A percentile compares a stretch with the other conserved stretches of the same genome.
Evolutionary conservation across 92 coral and sea anemone species (phyloP).

Genomic region (Epizoanthus scotinus): DNA sequence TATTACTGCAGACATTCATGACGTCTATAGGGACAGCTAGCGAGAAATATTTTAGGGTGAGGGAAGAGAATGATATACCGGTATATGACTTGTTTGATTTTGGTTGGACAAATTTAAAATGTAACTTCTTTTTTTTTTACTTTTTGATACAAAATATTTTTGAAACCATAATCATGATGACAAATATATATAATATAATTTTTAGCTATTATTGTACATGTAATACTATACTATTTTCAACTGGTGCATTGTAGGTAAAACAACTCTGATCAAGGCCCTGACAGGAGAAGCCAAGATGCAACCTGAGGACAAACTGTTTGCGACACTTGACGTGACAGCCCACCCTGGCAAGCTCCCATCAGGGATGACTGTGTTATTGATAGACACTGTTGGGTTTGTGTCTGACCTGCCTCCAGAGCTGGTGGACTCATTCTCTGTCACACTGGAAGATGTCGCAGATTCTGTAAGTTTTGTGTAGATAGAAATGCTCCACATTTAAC

Average conservation of each 20-base stretch:
- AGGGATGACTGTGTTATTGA: conserved; percentile 82
- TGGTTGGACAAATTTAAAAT: too few species aligned
- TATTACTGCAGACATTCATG: too few species aligned
- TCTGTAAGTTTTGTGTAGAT: conserved; percentile 61
- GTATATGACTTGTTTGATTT: too few species aligned
- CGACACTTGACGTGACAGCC: conserved; percentile 97
- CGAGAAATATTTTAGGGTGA: too few species aligned
- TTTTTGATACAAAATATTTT: too few species aligned
- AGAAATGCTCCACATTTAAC: neutral
- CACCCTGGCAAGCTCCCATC: conserved; percentile 92
- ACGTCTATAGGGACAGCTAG: too few species aligned
- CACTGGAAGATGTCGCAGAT: conserved; percentile 85
- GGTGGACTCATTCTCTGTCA: conserved; percentile 96
- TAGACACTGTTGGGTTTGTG: conserved; percentile 95
- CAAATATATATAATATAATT: neutral
- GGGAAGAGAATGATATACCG: too few species aligned
- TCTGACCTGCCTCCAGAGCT: conserved; percentile 95
- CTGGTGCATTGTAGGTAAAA: conserved; percentile 66
- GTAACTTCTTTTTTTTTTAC: too few species aligned
- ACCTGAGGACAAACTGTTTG: conserved; percentile 94
- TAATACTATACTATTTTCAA: neutral
- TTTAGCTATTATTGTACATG: neutral
- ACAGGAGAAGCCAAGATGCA: conserved; percentile 93
- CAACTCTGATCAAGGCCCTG: conserved; percentile 89
- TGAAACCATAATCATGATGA: too few species aligned